A percentile compares a stretch with the other conserved stretches of the same genome.
phyloP scores from a whole-genome alignment of 2,113 vertebrate species.

The Puntigrus tetrazona region DNA sequence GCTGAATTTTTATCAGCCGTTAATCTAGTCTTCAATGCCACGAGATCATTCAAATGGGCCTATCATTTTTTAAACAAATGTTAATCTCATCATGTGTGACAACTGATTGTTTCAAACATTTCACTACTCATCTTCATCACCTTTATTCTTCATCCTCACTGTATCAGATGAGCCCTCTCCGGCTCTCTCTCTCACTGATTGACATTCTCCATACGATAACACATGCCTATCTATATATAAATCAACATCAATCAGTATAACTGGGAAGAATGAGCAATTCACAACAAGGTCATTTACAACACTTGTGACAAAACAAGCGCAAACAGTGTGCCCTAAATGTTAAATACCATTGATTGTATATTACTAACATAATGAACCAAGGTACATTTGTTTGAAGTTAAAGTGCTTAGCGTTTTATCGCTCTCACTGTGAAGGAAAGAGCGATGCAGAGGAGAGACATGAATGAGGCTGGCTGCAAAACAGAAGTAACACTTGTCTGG shows the following conservation, averaged over 20 bases:
- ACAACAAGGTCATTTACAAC: background rate
- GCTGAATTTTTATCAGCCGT: background rate
- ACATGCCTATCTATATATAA: background rate
- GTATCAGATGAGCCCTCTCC: background rate
- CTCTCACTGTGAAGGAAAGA: background rate
- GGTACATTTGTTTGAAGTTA: background rate
- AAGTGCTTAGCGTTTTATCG: background rate
- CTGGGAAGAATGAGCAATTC: background rate
- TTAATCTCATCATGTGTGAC: background rate
- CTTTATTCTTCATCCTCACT: background rate
- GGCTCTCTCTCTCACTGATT: background rate
- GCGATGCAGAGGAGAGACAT: background rate
- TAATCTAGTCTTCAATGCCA: background rate
- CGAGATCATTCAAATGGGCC: background rate
- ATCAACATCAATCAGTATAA: background rate
- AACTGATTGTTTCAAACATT: background rate
- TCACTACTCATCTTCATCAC: conserved; percentile 1
- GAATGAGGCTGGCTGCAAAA: conserved; percentile 24
- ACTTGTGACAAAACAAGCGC: background rate
- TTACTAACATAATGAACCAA: background rate
- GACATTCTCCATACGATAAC: background rate
- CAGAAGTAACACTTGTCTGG: conserved; percentile 37
- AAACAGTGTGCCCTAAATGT: background rate
- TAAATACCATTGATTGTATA: background rate
- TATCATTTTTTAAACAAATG: too few relatives aligned